Conservation (phyloP, 2,113 vertebrate species). For the Terrapene triunguis region DNA sequence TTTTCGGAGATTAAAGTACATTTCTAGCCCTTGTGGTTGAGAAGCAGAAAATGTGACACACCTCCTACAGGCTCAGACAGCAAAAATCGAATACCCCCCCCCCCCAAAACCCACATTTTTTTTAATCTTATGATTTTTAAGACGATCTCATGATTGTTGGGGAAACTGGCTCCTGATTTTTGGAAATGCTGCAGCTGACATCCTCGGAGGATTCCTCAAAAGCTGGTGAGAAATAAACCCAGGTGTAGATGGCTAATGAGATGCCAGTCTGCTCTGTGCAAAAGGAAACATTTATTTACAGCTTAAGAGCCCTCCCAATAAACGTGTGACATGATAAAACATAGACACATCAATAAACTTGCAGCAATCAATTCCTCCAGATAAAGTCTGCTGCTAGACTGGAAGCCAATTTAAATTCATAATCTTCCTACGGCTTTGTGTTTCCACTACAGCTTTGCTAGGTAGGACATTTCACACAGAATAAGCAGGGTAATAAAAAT, state of each 20-base stretch:
- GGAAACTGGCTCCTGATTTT: background rate
- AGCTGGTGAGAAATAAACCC: background rate
- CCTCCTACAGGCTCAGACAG: too few relatives aligned
- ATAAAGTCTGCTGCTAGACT: background rate
- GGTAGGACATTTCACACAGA: background rate
- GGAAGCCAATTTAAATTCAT: background rate
- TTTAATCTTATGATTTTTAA: background rate
- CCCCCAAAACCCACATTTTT: background rate
- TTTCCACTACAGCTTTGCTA: background rate
- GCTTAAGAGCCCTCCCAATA: background rate
- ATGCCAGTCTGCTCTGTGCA: fast-evolving
- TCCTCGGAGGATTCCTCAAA: background rate
- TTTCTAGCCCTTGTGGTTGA: too few relatives aligned
- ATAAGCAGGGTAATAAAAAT: background rate
- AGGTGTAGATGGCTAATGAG: background rate
- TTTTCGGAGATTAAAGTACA: too few relatives aligned
- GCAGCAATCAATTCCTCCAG: background rate
- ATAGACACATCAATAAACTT: background rate
- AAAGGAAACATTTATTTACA: background rate
- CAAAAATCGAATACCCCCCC: too few relatives aligned
- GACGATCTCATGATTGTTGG: background rate
- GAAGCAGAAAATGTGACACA: too few relatives aligned
- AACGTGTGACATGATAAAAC: background rate
- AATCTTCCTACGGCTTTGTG: background rate
- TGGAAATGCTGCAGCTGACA: background rate